Conservation (phyloP, 1,140 invertebrate genomes). For the Myzus persicae region DNA sequence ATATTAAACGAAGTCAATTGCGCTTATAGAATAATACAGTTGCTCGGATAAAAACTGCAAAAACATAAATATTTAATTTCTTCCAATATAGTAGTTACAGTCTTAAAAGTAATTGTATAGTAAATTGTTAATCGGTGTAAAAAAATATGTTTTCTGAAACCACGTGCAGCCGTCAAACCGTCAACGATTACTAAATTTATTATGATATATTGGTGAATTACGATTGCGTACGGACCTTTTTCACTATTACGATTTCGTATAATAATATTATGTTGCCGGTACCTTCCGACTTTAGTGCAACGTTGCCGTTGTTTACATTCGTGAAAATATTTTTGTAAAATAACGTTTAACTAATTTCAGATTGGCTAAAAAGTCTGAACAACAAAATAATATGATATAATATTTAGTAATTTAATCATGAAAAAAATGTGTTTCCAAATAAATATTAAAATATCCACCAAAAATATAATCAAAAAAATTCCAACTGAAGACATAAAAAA, state of each 20-base stretch:
- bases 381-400: no score
- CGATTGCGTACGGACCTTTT: no score
- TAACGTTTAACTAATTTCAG: neutral
- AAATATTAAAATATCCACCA: neutral
- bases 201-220: no score
- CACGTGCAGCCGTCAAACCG: no score
- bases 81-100: neutral
- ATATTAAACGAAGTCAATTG: neutral
- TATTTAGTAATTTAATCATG: neutral
- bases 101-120: neutral
- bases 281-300: no score
- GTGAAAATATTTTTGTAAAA: neutral
- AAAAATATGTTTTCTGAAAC: neutral
- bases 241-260: no score
- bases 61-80: neutral
- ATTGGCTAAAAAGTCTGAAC: no score
- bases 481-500: accelerated
- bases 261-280: no score
- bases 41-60: neutral
- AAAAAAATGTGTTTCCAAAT: neutral
- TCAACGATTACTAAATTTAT: no score
- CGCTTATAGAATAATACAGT: neutral
- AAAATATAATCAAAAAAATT: neutral
- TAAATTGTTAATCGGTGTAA: neutral
- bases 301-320: neutral